A percentile compares a stretch with the other conserved stretches of the same genome.
These are phyloP conservation scores for Chrysodeixis includens DNA, from an alignment of 2,888 invertebrate species.

Conservation along the genomic window DNA sequence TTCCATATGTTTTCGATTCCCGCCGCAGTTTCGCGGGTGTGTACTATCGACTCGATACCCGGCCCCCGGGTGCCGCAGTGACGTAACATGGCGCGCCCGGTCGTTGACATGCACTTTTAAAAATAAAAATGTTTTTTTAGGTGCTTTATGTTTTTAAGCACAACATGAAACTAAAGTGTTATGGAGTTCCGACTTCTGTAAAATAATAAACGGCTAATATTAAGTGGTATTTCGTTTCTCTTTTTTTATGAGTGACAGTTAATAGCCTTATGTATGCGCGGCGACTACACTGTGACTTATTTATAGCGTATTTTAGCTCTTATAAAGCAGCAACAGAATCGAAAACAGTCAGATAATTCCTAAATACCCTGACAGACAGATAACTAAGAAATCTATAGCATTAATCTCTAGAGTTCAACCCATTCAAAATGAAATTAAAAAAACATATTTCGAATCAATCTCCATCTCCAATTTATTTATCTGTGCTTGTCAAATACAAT, in stretches of 20 bases:
- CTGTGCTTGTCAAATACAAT: background rate
- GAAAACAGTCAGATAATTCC: background rate
- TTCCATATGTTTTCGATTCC: background rate
- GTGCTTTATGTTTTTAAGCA: conserved; percentile 25
- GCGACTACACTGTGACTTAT: background rate
- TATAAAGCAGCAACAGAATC: too few relatives aligned
- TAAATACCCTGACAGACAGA: background rate
- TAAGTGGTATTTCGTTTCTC: background rate
- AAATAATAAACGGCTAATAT: background rate
- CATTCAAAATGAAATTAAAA: background rate
- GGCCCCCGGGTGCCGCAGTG: conserved; percentile 43
- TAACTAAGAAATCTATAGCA: background rate
- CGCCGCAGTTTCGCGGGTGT: conserved; percentile 45
- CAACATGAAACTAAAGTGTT: background rate
- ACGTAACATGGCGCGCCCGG: conserved; percentile 52
- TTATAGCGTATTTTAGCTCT: too few relatives aligned
- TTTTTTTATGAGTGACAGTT: background rate
- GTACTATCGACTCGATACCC: conserved; percentile 33
- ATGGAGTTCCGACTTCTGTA: conserved; percentile 5
- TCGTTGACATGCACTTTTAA: conserved; percentile 54
- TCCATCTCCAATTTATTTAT: background rate
- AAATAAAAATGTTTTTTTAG: conserved; percentile 38
- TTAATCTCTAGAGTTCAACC: background rate
- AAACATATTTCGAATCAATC: too few relatives aligned
- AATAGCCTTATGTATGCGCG: background rate